Evolutionary conservation across 1,140 invertebrate species (phyloP).

Genomic region (Mactra quadrangularis): DNA sequence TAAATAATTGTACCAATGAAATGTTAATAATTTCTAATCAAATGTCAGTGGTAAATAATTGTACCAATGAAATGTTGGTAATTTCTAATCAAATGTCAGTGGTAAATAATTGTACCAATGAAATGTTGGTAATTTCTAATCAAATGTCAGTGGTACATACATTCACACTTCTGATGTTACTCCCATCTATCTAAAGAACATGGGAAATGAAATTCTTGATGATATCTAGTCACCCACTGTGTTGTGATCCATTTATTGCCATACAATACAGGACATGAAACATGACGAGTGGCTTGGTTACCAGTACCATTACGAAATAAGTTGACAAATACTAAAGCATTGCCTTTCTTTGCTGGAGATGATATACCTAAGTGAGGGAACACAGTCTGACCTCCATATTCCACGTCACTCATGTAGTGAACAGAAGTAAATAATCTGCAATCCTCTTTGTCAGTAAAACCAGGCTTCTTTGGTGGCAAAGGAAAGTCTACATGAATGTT

Average conservation of each 20-base stretch:
- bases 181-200: not conserved
- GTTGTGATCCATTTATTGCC: conserved; percentile 10
- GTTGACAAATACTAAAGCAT: conserved; percentile 11
- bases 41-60: too few species aligned
- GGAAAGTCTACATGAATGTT: conserved; percentile 19
- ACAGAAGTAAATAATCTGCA: not conserved
- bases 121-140: too few species aligned
- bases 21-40: too few species aligned
- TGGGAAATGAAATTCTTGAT: not conserved
- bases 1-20: too few species aligned
- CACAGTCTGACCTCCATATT: not conserved
- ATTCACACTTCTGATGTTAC: too few species aligned
- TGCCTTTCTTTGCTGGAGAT: not conserved
- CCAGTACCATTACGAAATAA: conserved; percentile 6
- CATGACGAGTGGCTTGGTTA: not conserved
- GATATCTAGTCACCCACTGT: not conserved
- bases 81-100: too few species aligned
- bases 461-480: not conserved
- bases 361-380: not conserved
- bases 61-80: too few species aligned
- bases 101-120: too few species aligned
- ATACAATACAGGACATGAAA: conserved; percentile 9
- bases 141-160: too few species aligned
- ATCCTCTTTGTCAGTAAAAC: not conserved
- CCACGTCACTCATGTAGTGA: not conserved